Conservation (phyloP, 2,888 invertebrate species). For the Nephrotoma flavescens region DNA sequence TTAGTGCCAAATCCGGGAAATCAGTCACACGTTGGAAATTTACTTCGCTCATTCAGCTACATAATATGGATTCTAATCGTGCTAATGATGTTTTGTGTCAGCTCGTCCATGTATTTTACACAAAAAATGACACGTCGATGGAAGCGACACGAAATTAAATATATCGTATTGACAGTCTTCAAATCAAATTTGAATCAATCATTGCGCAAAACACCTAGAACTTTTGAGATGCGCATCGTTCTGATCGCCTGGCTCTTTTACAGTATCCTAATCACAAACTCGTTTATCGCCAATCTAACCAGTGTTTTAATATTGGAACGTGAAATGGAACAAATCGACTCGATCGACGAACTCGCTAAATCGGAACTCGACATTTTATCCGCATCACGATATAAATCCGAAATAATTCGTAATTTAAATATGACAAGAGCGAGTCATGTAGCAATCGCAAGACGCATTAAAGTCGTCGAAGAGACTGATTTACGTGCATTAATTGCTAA, state of each 20-base stretch:
- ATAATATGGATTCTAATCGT: conserved; percentile 22
- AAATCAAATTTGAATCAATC: conserved; percentile 19
- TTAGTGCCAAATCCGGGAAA: conserved; percentile 35
- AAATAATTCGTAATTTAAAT: conserved; percentile 29
- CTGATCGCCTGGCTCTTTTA: conserved; percentile 25
- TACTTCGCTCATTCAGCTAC: conserved; percentile 24
- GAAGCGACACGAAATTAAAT: neutral
- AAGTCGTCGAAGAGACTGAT: conserved; percentile 30
- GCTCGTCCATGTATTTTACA: neutral
- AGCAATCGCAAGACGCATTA: conserved; percentile 26
- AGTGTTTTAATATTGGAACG: conserved; percentile 25
- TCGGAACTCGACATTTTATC: conserved; percentile 27
- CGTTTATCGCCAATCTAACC: conserved; percentile 28
- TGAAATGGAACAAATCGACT: conserved; percentile 23
- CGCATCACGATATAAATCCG: conserved; percentile 28
- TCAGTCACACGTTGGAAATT: conserved; percentile 35
- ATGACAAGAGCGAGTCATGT: conserved; percentile 19
- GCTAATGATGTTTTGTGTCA: neutral
- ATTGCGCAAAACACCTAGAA: conserved; percentile 12
- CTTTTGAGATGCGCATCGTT: conserved; percentile 18
- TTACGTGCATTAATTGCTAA: conserved; percentile 29
- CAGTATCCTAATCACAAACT: conserved; percentile 24
- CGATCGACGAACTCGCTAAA: conserved; percentile 19
- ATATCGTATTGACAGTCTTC: neutral
- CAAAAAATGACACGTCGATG: neutral